These are phyloP conservation scores for Aphelinus certus DNA, from an alignment of 1,140 invertebrate genomes.

Conservation along the genomic window DNA sequence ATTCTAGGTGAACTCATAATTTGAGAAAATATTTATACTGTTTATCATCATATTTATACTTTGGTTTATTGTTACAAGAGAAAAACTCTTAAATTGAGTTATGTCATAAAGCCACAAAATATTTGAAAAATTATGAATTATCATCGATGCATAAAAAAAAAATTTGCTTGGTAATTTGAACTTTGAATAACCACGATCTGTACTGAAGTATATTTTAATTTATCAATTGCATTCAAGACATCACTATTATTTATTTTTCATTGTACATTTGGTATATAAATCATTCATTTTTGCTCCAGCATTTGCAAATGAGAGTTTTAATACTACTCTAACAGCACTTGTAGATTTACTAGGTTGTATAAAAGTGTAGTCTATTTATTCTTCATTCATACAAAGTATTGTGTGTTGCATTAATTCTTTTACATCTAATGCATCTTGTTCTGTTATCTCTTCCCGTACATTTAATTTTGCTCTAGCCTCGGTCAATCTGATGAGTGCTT, in stretches of 20 bases:
- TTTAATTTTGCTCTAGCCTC: slow-evolving; percentile 88
- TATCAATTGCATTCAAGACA: slow-evolving; percentile 75
- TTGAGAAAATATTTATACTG: too few species aligned
- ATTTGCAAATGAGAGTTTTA: slow-evolving; percentile 74
- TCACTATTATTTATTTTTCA: slow-evolving; percentile 70
- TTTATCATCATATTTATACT: too few species aligned
- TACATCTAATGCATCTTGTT: slow-evolving; percentile 84
- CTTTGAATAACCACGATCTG: too few species aligned
- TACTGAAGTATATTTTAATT: too few species aligned
- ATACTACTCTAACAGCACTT: slow-evolving; percentile 79
- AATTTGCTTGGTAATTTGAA: too few species aligned
- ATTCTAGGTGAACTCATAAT: too few species aligned
- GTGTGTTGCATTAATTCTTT: slow-evolving; percentile 87
- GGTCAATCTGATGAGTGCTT: slow-evolving; percentile 88
- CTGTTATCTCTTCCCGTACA: slow-evolving; percentile 81
- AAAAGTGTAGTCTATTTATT: slow-evolving; percentile 62
- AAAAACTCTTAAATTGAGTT: too few species aligned
- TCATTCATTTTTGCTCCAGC: slow-evolving; percentile 73
- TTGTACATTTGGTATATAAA: slow-evolving; percentile 74
- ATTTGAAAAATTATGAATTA: too few species aligned
- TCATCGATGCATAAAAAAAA: too few species aligned
- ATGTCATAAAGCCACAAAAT: too few species aligned
- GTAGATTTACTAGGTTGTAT: slow-evolving; percentile 39
- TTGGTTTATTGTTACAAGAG: too few species aligned
- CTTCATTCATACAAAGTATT: slow-evolving; percentile 78